Percentiles rank a stretch among this genome's conserved stretches.
These are phyloP conservation scores for Platichthys flesus DNA, from an alignment of 2,113 vertebrate species.

Conservation along the genomic window DNA sequence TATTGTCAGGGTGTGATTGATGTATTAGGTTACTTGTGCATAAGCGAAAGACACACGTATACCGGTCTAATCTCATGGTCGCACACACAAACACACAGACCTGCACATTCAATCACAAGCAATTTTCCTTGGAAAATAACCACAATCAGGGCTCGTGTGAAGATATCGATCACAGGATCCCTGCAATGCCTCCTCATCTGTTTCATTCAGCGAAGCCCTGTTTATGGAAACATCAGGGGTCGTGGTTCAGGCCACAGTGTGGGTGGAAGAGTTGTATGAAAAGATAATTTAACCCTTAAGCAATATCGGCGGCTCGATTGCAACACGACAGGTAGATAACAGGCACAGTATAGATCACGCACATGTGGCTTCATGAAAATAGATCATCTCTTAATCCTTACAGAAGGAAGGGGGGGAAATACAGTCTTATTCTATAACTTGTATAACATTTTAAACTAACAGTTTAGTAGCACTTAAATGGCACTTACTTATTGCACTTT, in stretches of 20 bases:
- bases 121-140: constrained; percentile 36
- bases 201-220: constrained; percentile 26
- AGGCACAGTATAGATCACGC: constrained; percentile 14
- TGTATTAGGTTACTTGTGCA: constrained; percentile 54
- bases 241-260: not conserved
- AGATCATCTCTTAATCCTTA: not conserved
- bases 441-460: too few species aligned
- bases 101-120: constrained; percentile 10
- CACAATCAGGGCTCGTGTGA: constrained; percentile 23
- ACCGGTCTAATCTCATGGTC: constrained; percentile 7
- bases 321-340: not conserved
- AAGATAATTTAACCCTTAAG: constrained; percentile 19
- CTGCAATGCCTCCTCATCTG: not conserved
- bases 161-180: constrained; percentile 48
- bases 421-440: too few species aligned
- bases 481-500: too few species aligned
- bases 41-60: constrained; percentile 14
- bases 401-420: too few species aligned
- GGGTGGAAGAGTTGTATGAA: constrained; percentile 25
- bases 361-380: too few species aligned
- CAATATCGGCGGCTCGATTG: not conserved
- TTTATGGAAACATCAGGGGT: constrained; percentile 13
- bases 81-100: constrained; percentile 1
- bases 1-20: constrained; percentile 53
- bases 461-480: too few species aligned